Evolutionary conservation across 2,113 vertebrate genomes (phyloP).

Genomic region (Paraplagusia blochii): DNA sequence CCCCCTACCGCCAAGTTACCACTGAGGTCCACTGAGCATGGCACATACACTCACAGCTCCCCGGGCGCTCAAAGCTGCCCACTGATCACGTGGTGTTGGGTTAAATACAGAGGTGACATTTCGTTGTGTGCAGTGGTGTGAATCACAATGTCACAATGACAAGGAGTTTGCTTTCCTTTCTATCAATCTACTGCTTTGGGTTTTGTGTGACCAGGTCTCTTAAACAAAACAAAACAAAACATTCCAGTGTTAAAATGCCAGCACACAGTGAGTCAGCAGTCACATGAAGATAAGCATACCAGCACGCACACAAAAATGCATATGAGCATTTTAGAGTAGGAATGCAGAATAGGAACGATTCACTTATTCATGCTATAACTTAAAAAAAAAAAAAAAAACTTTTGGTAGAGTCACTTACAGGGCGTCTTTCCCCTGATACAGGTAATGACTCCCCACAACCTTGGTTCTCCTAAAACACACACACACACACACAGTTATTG

Average conservation of each 20-base stretch:
- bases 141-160: no score
- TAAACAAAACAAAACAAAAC: no score
- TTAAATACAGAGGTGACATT: no score
- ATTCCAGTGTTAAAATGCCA: not conserved
- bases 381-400: no score
- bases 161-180: no score
- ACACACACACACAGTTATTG: not conserved
- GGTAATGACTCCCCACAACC: not conserved
- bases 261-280: not conserved
- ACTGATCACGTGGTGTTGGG: no score
- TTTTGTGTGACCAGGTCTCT: not conserved
- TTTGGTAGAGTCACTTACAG: constrained; percentile 35
- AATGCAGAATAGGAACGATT: not conserved
- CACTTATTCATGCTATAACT: no score
- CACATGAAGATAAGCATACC: not conserved
- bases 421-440: constrained; percentile 22
- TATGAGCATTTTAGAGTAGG: not conserved
- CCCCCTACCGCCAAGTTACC: no score
- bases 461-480: not conserved
- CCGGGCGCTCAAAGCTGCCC: no score
- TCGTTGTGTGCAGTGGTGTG: no score
- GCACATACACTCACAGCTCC: no score
- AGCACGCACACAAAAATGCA: not conserved
- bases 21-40: no score
- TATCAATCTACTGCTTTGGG: not conserved